Base-by-base conservation (phyloP, 2,113 vertebrate genomes). In the Arenaria interpres region DNA sequence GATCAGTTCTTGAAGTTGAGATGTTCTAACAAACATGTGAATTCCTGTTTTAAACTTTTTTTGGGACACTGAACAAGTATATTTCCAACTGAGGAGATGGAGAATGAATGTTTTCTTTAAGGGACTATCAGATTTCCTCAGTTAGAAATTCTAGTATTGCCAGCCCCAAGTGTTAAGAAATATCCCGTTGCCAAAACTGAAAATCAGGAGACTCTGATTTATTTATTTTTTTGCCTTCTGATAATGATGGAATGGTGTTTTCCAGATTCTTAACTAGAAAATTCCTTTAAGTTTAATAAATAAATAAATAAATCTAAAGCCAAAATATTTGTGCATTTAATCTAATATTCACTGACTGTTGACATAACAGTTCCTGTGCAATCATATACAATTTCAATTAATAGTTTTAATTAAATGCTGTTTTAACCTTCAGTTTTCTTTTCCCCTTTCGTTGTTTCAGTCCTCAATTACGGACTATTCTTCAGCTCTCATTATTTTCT, bases 351-450 rank as follows among this genome's bases (percentile, higher is more conserved):
- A 7, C 16, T 43, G 33, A 23, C 18, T 66, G 22, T 90, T 90
- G 51, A 85, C 35, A 57, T 81, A 93, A 77, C 7, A n/a, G 14
- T 73, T 90, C 57, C 66, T 88, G 18, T 48, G 37, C 37, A 83
- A 53, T 76, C 88, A 35, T 56, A 72, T 46, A 60, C 43, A n/a
- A 59, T 93, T 95, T 84, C 69, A 94, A 74, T 92, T 88, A 89
- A 90, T 79, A 80, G 39, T 82, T 96, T 83, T 92, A 78, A 82
- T 87, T 87, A 93, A 91, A 53, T 68, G 13, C 27, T 64, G 27
- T 48, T 93, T 85, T 72, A 88, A 66, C 28, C 37, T 89, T 87
- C 57, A 69, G 0, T 72, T 43, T 92, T 87, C 27, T 30, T 85
- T 85, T 92, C 67, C 6, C 37, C 48, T 76, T 85, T 20, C 3